Evolutionary conservation across 2,888 invertebrate species (phyloP), one percentile per base, ranked within the genome.

Genomic region (Pteria penguin): DNA sequence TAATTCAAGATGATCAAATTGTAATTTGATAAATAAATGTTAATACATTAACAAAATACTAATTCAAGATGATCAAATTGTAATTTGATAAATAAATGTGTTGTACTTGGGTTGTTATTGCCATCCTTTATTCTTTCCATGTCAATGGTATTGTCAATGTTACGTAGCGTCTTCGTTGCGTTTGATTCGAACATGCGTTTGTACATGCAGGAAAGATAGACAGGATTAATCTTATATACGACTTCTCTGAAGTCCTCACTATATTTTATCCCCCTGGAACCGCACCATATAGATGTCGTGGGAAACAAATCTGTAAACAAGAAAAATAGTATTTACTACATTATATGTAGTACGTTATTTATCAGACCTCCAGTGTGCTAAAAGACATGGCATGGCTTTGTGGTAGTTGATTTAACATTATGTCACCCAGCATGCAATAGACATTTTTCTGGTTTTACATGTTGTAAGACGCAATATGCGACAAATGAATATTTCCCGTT

Each of bases 181-280:
- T 81, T 80, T n/a, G 73, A 72, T 75, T 86, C 86, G 54, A 86
- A 86, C 76, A 85, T 75, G 32, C 75, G 74, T 71, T 86, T 86
- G 78, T 86, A 82, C 45, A 76, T 72, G 63, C 86, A 86, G 1
- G 82, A 77, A 2, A 86, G 60, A 66, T 85, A 72, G 61, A 79
- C 32, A 0, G 86, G 84, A 67, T 82, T 84, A 5, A 84, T 83
- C 58, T 83, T 79, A 68, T 81, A 84, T 0, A 86, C 61, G n/a
- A 82, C 26, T 8, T 84, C 76, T 4, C 86, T 79, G 68, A 86
- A 82, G 11, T 83, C 82, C 8, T 80, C 78, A 22, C 78, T 81
- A 57, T 80, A 82, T 33, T 80, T 80, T 24, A 80, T 61, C 31
- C 62, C 55, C 29, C 57, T 72, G 11, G 62, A 33, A 11, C 74